These are phyloP conservation scores for Palythoa grandiflora DNA, from an alignment of 92 coral and sea anemone species.

Conservation along the genomic window DNA sequence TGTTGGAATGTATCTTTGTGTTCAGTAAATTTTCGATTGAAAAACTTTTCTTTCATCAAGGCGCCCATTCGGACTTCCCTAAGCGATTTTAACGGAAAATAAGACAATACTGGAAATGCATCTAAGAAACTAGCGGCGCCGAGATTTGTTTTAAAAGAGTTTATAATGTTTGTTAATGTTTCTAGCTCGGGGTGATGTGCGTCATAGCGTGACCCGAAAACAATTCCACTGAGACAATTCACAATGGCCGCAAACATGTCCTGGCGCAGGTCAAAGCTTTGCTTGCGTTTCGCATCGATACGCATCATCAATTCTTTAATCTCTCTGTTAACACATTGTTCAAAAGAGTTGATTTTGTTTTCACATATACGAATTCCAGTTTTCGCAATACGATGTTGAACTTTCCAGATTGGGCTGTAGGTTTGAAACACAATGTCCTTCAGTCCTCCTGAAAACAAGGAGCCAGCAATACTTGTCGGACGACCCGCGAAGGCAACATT, in stretches of 20 bases:
- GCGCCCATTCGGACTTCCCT: conserved; percentile 57
- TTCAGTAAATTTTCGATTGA: conserved; percentile 73
- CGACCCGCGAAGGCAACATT: conserved; percentile 83
- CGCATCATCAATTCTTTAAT: conserved; percentile 62
- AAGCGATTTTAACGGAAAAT: conserved; percentile 70
- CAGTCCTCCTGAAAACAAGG: conserved; percentile 62
- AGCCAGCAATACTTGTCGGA: conserved; percentile 74
- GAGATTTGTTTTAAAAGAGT: conserved; percentile 72
- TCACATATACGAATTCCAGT: conserved; percentile 61
- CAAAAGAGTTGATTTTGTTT: conserved; percentile 53
- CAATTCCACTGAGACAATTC: conserved; percentile 66
- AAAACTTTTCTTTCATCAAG: conserved; percentile 65
- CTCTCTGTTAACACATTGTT: conserved; percentile 66
- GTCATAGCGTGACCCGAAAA: conserved; percentile 74
- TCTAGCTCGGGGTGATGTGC: conserved; percentile 69
- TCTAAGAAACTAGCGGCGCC: conserved; percentile 88
- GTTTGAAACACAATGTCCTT: conserved; percentile 79
- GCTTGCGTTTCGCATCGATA: conserved; percentile 46
- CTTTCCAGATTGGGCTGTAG: conserved; percentile 64
- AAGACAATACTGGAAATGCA: conserved; percentile 79
- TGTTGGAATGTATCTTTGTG: conserved; percentile 65
- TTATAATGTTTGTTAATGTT: conserved; percentile 60
- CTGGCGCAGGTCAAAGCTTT: conserved; percentile 67
- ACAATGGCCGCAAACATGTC: conserved; percentile 71
- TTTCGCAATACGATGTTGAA: conserved; percentile 68